phyloP scores from a whole-genome alignment of 2,797 vertebrate species.

The Streptopelia turtur region DNA sequence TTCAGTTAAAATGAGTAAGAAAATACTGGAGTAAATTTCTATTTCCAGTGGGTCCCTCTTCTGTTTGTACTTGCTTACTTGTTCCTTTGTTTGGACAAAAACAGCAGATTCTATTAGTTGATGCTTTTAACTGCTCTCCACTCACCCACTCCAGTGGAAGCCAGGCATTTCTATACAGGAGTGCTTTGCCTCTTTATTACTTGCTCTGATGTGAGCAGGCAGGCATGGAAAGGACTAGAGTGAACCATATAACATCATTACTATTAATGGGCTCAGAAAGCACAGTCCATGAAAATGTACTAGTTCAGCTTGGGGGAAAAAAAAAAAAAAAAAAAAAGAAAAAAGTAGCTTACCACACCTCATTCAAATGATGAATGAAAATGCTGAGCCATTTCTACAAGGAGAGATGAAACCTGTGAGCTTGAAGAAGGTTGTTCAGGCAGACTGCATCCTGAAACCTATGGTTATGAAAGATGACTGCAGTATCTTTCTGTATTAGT shows the following conservation, averaged over 20 bases:
- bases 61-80: neutral
- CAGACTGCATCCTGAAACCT: constrained; percentile 43
- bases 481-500: constrained; percentile 32
- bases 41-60: neutral
- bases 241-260: constrained; percentile 57
- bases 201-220: constrained; percentile 47
- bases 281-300: constrained; percentile 53
- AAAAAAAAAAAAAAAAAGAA: neutral
- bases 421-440: constrained; percentile 38
- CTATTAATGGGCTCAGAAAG: constrained; percentile 70
- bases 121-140: neutral
- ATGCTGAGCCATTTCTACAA: constrained; percentile 52
- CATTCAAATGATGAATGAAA: constrained; percentile 74
- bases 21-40: neutral
- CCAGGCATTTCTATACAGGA: neutral
- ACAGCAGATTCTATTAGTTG: neutral
- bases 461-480: constrained; percentile 68
- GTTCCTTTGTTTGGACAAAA: neutral
- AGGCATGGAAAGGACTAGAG: constrained; percentile 48
- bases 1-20: neutral
- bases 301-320: neutral
- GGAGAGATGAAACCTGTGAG: constrained; percentile 56
- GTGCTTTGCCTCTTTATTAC: constrained; percentile 49
- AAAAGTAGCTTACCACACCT: constrained; percentile 28
- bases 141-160: neutral